These are phyloP conservation scores for Limnodromus scolopaceus DNA, from an alignment of 2,797 vertebrate species.

Conservation along the genomic window DNA sequence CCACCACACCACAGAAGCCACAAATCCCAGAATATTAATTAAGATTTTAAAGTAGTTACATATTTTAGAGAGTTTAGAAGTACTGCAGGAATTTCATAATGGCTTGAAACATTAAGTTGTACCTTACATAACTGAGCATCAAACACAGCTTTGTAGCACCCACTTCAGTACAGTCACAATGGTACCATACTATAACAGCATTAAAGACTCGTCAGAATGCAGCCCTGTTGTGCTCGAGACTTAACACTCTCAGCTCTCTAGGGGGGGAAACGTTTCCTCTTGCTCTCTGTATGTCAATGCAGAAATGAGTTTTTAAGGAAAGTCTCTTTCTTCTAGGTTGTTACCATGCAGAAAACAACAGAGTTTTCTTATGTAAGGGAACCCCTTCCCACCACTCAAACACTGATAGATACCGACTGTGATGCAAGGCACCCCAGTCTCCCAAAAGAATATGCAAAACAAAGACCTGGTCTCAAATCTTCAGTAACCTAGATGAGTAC, in stretches of 20 bases:
- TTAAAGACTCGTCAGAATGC: background rate
- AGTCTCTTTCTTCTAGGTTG: background rate
- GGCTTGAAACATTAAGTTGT: background rate
- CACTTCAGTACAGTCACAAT: background rate
- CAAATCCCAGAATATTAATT: background rate
- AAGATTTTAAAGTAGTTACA: background rate
- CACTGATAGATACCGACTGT: fast-evolving
- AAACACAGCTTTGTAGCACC: background rate
- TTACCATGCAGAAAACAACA: background rate
- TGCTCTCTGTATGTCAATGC: background rate
- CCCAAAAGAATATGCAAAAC: background rate
- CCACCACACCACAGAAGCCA: background rate
- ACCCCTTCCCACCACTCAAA: fast-evolving
- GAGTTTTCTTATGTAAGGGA: background rate
- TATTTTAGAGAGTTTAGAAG: background rate
- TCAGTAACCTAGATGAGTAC: background rate
- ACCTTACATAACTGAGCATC: background rate
- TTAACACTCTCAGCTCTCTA: background rate
- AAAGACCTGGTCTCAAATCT: background rate
- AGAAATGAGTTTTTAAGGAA: background rate
- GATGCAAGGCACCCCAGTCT: background rate
- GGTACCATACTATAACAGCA: background rate
- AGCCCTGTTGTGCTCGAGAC: fast-evolving
- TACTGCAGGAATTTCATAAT: background rate
- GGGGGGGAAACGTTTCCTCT: background rate